Evolutionary conservation across 2,888 invertebrate genomes (phyloP), one percentile per base, ranked within the genome.

Genomic region (Ennomos erosarius): DNA sequence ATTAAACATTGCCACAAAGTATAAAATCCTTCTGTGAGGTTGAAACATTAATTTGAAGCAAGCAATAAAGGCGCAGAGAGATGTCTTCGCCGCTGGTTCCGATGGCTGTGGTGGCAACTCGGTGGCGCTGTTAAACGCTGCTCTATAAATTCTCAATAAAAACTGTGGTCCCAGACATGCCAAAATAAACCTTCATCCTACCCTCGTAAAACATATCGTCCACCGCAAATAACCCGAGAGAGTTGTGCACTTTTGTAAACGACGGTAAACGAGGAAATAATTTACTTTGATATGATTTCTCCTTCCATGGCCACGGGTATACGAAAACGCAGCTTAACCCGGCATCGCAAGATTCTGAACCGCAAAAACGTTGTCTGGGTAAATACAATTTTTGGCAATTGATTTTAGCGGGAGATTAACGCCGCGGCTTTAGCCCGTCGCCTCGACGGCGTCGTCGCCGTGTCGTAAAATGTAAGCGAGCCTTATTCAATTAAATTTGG

Each of bases 401-500:
- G 89, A 90, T 90, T 90, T 88, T 47, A 81, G 84, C 81, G 73
- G 76, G 75, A 87, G 89, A 90, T 91, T 90, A 90, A 90, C 86
- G 82, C 81, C 79, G 81, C 73, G 87, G 84, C 82, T 88, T 90
- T 83, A 79, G 73, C 76, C 71, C 76, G 75, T 73, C 74, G 74
- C 74, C 26, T 26, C 58, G 66, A 64, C 64, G 63, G 62, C 75
- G 26, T 77, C 67, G 75, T 78, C 80, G 80, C 76, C 80, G 79
- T 79, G 83, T 85, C 88, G 84, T 88, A 85, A 91, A 90, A 88
- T 90, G 88, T 90, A 87, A 89, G 85, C 90, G 88, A 89, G 78
- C 85, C 85, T 88, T 88, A 90, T 91, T 91, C 88, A 87, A 91
- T 92, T 91, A 90, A 90, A 91, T 86, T 85, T 78, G 81, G 86